Conservation (phyloP, 2,888 invertebrate species). For the Melieria picta region DNA sequence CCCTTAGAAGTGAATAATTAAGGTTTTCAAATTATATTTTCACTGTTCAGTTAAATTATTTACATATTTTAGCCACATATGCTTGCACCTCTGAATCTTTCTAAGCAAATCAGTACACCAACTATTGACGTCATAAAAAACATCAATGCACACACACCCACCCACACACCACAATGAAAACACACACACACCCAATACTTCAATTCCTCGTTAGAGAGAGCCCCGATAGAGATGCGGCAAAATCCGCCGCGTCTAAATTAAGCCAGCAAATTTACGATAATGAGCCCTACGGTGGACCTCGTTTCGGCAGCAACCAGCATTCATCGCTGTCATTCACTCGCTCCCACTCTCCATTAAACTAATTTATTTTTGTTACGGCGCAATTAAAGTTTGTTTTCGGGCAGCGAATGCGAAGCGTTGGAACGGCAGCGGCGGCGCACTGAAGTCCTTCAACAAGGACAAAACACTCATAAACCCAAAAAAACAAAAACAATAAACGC, state of each 20-base stretch:
- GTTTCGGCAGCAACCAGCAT: slow-evolving; percentile 5
- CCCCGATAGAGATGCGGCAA: too few species aligned
- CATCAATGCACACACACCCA: background rate
- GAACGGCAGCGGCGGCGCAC: too few species aligned
- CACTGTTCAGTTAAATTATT: too few species aligned
- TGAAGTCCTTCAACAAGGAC: slow-evolving; percentile 10
- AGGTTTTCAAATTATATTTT: too few species aligned
- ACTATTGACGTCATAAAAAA: slow-evolving; percentile 8
- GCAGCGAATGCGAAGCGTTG: slow-evolving; percentile 6
- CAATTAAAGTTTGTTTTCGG: slow-evolving; percentile 22
- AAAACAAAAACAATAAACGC: background rate
- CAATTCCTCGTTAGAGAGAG: too few species aligned
- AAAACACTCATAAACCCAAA: slow-evolving; percentile 18
- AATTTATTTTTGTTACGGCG: slow-evolving; percentile 21
- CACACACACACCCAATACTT: background rate
- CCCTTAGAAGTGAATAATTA: too few species aligned
- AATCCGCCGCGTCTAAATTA: background rate
- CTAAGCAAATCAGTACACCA: background rate
- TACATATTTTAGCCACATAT: too few species aligned
- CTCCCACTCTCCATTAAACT: slow-evolving; percentile 5
- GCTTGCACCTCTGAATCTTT: background rate
- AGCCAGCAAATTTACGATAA: slow-evolving; percentile 28
- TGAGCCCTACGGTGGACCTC: slow-evolving; percentile 16
- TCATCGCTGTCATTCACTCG: background rate
- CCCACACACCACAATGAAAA: background rate